phyloP scores from a whole-genome alignment of 1,140 invertebrate species.

The Cylas formicarius region DNA sequence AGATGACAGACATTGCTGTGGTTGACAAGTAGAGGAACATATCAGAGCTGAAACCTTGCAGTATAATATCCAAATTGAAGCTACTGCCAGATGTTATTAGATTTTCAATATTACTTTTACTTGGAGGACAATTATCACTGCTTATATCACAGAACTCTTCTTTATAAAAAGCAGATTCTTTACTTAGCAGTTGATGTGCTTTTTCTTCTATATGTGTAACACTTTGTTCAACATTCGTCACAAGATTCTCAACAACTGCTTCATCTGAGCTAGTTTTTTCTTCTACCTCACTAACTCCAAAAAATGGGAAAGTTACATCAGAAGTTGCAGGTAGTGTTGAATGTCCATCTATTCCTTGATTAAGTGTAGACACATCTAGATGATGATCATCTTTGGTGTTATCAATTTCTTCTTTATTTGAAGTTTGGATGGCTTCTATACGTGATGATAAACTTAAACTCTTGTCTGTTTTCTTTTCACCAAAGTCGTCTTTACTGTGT shows the following conservation, averaged over 20 bases:
- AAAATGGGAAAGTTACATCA: neutral
- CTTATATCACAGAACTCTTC: slow-evolving; percentile 3
- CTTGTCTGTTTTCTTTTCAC: too few species aligned
- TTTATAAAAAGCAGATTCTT: neutral
- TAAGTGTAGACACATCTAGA: neutral
- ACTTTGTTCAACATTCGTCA: neutral
- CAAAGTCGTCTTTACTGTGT: too few species aligned
- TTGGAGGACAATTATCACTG: neutral
- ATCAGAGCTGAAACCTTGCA: slow-evolving; percentile 23
- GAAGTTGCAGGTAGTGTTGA: neutral
- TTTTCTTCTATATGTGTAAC: neutral
- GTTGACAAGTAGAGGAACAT: slow-evolving; percentile 42
- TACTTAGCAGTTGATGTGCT: neutral
- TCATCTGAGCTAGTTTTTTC: too few species aligned
- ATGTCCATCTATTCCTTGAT: neutral
- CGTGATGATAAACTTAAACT: too few species aligned
- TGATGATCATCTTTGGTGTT: neutral
- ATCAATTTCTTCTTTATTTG: too few species aligned
- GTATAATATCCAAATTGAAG: slow-evolving; percentile 6
- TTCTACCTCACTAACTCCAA: neutral
- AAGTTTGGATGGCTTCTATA: too few species aligned
- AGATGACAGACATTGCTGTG: slow-evolving; percentile 58
- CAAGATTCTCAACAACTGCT: slow-evolving; percentile 2
- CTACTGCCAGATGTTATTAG: too few species aligned
- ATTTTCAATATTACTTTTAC: too few species aligned